Conservation (phyloP, 2,113 vertebrate genomes). For the Mus pahari region DNA sequence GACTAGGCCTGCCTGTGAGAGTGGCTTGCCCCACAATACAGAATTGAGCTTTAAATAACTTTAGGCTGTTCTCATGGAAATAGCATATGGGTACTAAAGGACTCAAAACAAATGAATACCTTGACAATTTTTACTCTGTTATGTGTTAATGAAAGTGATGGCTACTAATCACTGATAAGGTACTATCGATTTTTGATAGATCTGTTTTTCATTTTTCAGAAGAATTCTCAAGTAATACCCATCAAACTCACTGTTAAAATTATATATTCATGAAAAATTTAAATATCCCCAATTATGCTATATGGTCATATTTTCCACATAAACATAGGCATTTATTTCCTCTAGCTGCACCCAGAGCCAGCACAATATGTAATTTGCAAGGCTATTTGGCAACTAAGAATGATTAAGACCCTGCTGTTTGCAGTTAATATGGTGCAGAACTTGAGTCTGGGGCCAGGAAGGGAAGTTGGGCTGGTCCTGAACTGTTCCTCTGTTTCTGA, state of each 20-base stretch:
- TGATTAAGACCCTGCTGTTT: constrained; percentile 69
- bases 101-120: constrained; percentile 78
- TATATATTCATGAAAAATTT: constrained; percentile 76
- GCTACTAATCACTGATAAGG: constrained; percentile 64
- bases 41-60: constrained; percentile 84
- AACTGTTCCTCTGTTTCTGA: constrained; percentile 47
- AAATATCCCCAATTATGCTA: constrained; percentile 67
- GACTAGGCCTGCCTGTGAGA: constrained; percentile 77
- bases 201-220: constrained; percentile 68
- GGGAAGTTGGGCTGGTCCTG: constrained; percentile 12
- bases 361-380: constrained; percentile 47
- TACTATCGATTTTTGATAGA: constrained; percentile 62
- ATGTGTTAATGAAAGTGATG: constrained; percentile 58
- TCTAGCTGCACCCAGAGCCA: constrained; percentile 53
- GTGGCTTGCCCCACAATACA: constrained; percentile 75
- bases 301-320: constrained; percentile 74
- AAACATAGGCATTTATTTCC: constrained; percentile 73
- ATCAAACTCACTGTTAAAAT: constrained; percentile 67
- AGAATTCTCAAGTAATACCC: constrained; percentile 57
- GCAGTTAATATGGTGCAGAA: constrained; percentile 70
- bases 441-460: constrained; percentile 57
- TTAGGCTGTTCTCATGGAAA: constrained; percentile 76
- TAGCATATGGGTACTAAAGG: constrained; percentile 78
- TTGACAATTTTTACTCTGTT: constrained; percentile 66
- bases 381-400: constrained; percentile 73